Base-by-base conservation (phyloP, 2,888 invertebrate genomes). In the Arrhopalites spinosus region DNA sequence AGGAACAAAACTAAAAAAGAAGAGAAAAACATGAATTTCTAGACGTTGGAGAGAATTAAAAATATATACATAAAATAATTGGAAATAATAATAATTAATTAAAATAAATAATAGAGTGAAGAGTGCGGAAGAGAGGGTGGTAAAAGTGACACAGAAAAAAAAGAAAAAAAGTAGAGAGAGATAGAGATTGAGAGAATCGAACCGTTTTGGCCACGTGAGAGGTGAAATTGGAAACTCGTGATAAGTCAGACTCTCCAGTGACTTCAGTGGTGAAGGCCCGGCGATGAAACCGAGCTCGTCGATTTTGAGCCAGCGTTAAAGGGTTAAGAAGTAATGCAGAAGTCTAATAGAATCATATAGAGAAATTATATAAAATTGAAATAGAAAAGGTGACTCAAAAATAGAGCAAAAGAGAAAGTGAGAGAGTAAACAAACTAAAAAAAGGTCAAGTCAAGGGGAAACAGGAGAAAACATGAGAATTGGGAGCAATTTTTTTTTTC, bases 311-410 rank as follows among this genome's bases (percentile, higher is more conserved):
- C 90, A 94, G 90, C 87, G 93, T 93, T 78, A 80, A 78, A 88
- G 93, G 92, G 85, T 94, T 93, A 88, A 93, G 93, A 89, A 93
- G 92, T 87, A 94, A 91, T 88, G 93, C 80, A 81, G 56, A 56
- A 56, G 56, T 36, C 36, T 36, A 36, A 36, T 36, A 36, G 36
- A 36, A 36, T 36, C 3, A 36, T 36, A 36, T 36, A 36, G 36
- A 36, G 36, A 36, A 36, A 36, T 36, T 36, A 36, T 81, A 79
- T 81, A 81, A 79, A 76, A 73, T 61, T 30, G 45, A 70, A 64
- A 59, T 27, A 73, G 20, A 66, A 50, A 74, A 61, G 69, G 50
- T 69, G n/a, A 73, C 27, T 43, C 23, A 56, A 50, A 59, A 17
- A 43, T 5, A 64, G 30, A 20, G 43, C 29, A 36, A 25, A 29